These are phyloP conservation scores for Muraenolepis orangiensis DNA, from an alignment of 2,797 vertebrate species.

Conservation along the genomic window DNA sequence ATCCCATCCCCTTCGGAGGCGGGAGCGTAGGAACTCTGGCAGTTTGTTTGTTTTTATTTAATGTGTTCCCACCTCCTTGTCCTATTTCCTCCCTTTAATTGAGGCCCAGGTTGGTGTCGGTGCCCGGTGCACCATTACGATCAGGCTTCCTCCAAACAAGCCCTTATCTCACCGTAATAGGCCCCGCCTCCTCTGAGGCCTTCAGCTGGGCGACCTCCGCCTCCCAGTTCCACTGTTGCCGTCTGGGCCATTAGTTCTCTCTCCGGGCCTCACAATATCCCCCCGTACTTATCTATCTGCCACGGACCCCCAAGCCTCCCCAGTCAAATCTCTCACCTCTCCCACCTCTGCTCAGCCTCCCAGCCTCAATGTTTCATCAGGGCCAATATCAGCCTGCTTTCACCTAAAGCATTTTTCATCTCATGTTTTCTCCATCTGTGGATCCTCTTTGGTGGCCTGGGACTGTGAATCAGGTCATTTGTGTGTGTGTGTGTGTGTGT, in stretches of 20 bases:
- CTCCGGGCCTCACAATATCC: conserved; percentile 69
- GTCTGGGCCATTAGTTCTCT: conserved; percentile 77
- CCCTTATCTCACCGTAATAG: conserved; percentile 82
- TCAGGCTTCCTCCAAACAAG: conserved; percentile 74
- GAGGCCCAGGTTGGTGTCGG: conserved; percentile 69
- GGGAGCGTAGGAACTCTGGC: conserved; percentile 48
- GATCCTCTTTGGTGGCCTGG: conserved; percentile 37
- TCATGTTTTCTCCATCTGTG: conserved; percentile 41
- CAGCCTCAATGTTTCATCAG: conserved; percentile 57
- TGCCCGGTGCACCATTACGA: conserved; percentile 72
- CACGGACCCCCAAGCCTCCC: conserved; percentile 41
- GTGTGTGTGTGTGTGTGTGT: conserved; percentile 37
- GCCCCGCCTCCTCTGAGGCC: conserved; percentile 77
- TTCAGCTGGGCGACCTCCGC: conserved; percentile 78
- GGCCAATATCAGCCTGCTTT: conserved; percentile 61
- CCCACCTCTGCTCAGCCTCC: conserved; percentile 37
- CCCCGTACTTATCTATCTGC: conserved; percentile 55
- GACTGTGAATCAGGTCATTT: conserved; percentile 41
- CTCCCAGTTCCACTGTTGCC: conserved; percentile 68
- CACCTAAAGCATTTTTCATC: conserved; percentile 67
- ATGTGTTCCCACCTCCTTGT: conserved; percentile 71
- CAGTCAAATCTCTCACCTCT: conserved; percentile 59
- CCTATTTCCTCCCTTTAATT: conserved; percentile 80
- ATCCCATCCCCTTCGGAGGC: conserved; percentile 59
- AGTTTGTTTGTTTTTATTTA: conserved; percentile 77